phyloP scores from a whole-genome alignment of 2,888 invertebrate species.

The Sycophila texana region DNA sequence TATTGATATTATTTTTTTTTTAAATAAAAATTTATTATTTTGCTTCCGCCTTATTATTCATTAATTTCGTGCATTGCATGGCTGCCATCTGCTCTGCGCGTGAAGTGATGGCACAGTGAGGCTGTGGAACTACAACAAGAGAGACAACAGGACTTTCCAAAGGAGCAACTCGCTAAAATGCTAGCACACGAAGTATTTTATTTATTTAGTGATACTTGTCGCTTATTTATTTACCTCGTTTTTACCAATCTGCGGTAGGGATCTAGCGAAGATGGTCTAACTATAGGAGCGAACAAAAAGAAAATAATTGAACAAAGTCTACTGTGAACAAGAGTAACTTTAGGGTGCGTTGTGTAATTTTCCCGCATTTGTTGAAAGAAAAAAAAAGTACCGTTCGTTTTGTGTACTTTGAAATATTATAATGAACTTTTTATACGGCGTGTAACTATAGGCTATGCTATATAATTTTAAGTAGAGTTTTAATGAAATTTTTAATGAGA shows the following conservation, averaged over 20 bases:
- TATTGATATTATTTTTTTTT: slow-evolving; percentile 46
- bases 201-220: slow-evolving; percentile 63
- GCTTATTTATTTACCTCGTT: slow-evolving; percentile 58
- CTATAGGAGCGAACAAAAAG: slow-evolving; percentile 21
- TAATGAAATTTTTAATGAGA: slow-evolving; percentile 55
- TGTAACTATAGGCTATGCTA: slow-evolving; percentile 51
- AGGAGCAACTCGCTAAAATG: slow-evolving; percentile 74
- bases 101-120: slow-evolving; percentile 73
- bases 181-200: slow-evolving; percentile 66
- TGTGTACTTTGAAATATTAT: slow-evolving; percentile 49
- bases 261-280: slow-evolving; percentile 52
- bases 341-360: slow-evolving; percentile 46
- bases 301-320: not conserved
- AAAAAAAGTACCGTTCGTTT: slow-evolving; percentile 40
- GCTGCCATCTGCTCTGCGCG: slow-evolving; percentile 62
- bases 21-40: slow-evolving; percentile 44
- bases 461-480: slow-evolving; percentile 55
- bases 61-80: slow-evolving; percentile 74
- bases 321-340: slow-evolving; percentile 34
- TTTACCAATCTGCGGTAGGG: slow-evolving; percentile 57
- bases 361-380: slow-evolving; percentile 42
- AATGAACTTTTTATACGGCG: slow-evolving; percentile 57
- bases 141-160: slow-evolving; percentile 70
- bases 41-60: slow-evolving; percentile 66
- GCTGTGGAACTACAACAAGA: slow-evolving; percentile 72